Evolutionary conservation across 2,113 vertebrate species (phyloP), one percentile per base, ranked within the genome.

Genomic region (Odontesthes bonariensis): DNA sequence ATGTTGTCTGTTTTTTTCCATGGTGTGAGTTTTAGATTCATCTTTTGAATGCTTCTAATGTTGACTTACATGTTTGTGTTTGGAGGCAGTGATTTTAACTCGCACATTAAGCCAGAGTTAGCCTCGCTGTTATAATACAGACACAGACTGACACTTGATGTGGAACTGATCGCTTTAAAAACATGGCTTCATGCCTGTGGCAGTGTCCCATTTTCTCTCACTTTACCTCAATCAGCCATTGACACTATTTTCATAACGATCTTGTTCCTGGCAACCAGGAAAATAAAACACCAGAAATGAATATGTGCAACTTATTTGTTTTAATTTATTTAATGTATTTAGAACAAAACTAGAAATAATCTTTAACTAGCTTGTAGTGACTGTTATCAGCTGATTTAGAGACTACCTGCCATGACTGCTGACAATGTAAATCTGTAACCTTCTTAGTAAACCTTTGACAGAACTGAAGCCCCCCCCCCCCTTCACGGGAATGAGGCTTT

Each of bases 131-230:
- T 74, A 56, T 44, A 44, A 44, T 44, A 44, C 42, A 44, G 42
- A 4, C 57, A 57, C 27, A 27, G 33, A 20, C 31, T 3, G 1
- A 53, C 63, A 0, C 9, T 66, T 13, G 49, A 53, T 44, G 42
- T 44, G 13, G 42, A 44, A 84, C 71, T 81, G 65, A 84, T 69
- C 56, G 3, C 31, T 73, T 72, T 47, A 63, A 79, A 73, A 72
- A 83, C 75, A 27, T 27, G 27, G 27, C 27, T 22, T 44, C 8
- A 11, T 42, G 74, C 33, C 59, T 38, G 22, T 62, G 65, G 71
- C 68, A 35, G 3, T 64, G 75, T 72, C 72, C 63, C 52, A 64
- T 42, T 71, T 77, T 59, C 61, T 78, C 52, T 67, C 65, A 65
- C 35, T 31, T 31, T 17, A 20, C 56, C 47, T 77, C 63, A 58